Base-by-base conservation (phyloP, 2,113 vertebrate species). In the Perca schrenkii region DNA sequence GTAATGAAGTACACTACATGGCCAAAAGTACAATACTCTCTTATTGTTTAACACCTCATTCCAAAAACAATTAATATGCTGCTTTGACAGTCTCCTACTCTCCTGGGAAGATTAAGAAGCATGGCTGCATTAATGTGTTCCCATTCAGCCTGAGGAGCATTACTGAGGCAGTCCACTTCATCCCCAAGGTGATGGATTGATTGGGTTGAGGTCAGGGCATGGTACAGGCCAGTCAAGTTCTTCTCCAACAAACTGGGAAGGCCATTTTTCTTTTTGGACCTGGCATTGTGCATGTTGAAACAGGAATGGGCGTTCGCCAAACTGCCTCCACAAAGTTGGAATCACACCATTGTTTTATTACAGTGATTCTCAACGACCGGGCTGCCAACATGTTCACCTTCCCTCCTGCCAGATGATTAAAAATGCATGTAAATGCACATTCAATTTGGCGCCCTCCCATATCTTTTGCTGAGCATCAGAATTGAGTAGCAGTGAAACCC, bases 1-100 rank as follows among this genome's bases (percentile, higher is more conserved):
- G n/a, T 36, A 72, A 78, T 43, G 34, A 65, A 84, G 68, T 21
- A 15, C n/a, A 74, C 62, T 19, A 13, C 19, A 47, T 2, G 22
- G 12, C 8, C 13, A 52, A 31, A 67, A n/a, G 36, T 5, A 36
- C 8, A 50, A 16, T 1, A 13, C 22, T 22, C 16, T 28, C 19
- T 8, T 25, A 19, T 19, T 17, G 19, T 34, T 66, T 31, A 67
- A 77, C 17, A 21, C 77, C n/a, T 21, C 0, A 1, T 40, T 50
- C 5, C 12, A 70, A 58, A 58, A 47, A 10, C 13, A 40, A 63
- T 17, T 36, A 34, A 28, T n/a, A 46, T 31, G 3, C 77, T 43
- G 69, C 36, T 70, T 7, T 7, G 31, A 54, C 28, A 58, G 13
- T 0, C 8, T 40, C 40, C 8, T 10, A 17, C 36, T 3, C 14